Conservation (phyloP, 2,797 vertebrate species). For the Chaenodraco wilsoni region DNA sequence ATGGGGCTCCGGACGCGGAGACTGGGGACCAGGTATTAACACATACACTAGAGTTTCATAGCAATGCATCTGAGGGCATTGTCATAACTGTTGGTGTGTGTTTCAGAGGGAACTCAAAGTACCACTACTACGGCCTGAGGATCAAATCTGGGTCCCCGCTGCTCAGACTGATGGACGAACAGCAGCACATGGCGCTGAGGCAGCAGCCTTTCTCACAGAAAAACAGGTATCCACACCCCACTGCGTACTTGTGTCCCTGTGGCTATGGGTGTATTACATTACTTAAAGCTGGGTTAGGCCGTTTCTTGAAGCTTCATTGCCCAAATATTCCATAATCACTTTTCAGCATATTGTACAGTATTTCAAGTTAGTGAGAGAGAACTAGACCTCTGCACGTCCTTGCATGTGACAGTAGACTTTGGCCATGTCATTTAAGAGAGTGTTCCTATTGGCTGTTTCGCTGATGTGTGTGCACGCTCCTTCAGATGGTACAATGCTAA, state of each 20-base stretch:
- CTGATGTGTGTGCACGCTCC: no score
- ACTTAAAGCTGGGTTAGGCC: no score
- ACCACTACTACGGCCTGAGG: constrained; percentile 94
- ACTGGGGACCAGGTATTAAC: constrained; percentile 89
- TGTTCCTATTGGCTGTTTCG: no score
- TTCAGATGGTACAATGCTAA: no score
- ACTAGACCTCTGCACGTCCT: no score
- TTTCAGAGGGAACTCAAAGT: constrained; percentile 93
- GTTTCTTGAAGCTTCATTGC: no score
- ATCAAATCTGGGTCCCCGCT: constrained; percentile 92
- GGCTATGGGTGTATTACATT: background rate
- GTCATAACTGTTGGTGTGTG: constrained; percentile 17
- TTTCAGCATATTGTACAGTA: no score
- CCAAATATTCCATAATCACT: no score
- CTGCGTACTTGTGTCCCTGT: background rate
- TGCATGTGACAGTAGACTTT: no score
- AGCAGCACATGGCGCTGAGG: constrained; percentile 94
- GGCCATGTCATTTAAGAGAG: no score
- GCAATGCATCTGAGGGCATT: background rate
- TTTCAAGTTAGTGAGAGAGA: no score
- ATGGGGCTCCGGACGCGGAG: constrained; percentile 92
- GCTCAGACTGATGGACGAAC: constrained; percentile 91
- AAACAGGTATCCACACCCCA: constrained; percentile 81
- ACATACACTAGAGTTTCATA: background rate
- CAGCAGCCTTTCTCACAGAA: constrained; percentile 94